Evolutionary conservation across 1,140 invertebrate genomes (phyloP).

Genomic region (Lucilia cuprina): DNA sequence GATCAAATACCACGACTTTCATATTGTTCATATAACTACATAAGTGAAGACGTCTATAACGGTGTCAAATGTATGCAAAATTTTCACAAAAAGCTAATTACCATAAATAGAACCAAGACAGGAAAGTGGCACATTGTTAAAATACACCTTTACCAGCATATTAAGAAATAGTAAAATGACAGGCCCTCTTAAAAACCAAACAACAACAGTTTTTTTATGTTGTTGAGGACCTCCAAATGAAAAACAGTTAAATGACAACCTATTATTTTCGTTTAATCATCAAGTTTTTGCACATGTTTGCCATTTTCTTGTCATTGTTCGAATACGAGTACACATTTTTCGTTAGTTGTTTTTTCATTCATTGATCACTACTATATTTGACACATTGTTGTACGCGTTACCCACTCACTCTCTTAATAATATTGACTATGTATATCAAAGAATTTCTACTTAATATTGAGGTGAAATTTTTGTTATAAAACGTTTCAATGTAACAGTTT

Average conservation of each 20-base stretch:
- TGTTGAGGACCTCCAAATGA: background rate
- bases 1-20: too few relatives aligned
- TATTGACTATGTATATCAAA: background rate
- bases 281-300: background rate
- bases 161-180: background rate
- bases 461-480: background rate
- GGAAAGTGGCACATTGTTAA: background rate
- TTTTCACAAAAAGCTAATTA: background rate
- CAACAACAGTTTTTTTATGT: background rate
- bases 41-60: too few relatives aligned
- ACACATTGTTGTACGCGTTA: background rate
- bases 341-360: background rate
- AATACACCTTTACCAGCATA: background rate
- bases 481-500: background rate
- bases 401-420: background rate
- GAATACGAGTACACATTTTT: background rate
- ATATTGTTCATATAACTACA: too few relatives aligned
- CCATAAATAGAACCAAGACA: background rate
- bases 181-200: background rate
- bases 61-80: background rate
- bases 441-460: background rate
- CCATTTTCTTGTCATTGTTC: background rate
- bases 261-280: background rate
- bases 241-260: slow-evolving; percentile 1
- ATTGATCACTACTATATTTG: background rate